Evolutionary conservation across 2,113 vertebrate genomes (phyloP).

Genomic region (Bettongia penicillata): DNA sequence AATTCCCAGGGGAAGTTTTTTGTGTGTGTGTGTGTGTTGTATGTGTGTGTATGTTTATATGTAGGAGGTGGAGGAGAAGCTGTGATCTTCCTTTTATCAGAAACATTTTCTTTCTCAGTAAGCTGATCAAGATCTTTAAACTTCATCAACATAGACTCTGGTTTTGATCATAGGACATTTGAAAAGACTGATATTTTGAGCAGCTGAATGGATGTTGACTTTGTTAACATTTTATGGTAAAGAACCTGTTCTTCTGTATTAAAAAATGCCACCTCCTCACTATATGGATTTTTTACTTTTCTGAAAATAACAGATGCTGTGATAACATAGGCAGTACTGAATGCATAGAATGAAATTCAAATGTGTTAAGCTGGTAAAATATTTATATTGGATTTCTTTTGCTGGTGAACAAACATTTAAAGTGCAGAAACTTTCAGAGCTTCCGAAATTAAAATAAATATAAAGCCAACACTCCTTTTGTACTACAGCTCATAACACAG

Average conservation of each 20-base stretch:
- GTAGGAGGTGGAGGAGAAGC: accelerated
- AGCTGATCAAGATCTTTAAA: conserved; percentile 35
- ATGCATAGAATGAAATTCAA: not conserved
- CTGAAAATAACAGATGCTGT: not conserved
- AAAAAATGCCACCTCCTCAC: not conserved
- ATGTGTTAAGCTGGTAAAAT: not conserved
- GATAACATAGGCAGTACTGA: not conserved
- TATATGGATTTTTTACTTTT: not conserved
- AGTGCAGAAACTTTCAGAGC: not conserved
- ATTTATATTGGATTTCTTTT: not conserved
- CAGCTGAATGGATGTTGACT: not conserved
- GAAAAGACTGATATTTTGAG: not conserved
- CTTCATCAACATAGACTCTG: not conserved
- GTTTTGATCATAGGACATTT: conserved; percentile 36
- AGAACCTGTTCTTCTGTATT: not conserved
- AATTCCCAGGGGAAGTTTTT: not conserved
- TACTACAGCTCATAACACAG: not conserved
- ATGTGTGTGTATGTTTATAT: not conserved
- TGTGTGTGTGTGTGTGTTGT: not conserved
- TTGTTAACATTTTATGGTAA: conserved; percentile 47
- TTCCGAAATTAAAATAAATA: conserved; percentile 8
- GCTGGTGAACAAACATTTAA: conserved; percentile 1
- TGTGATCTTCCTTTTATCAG: not conserved
- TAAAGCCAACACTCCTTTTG: conserved; percentile 8
- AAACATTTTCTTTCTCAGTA: conserved; percentile 32